Conservation (phyloP, 2,797 vertebrate species). For the Acropternis orthonyx region DNA sequence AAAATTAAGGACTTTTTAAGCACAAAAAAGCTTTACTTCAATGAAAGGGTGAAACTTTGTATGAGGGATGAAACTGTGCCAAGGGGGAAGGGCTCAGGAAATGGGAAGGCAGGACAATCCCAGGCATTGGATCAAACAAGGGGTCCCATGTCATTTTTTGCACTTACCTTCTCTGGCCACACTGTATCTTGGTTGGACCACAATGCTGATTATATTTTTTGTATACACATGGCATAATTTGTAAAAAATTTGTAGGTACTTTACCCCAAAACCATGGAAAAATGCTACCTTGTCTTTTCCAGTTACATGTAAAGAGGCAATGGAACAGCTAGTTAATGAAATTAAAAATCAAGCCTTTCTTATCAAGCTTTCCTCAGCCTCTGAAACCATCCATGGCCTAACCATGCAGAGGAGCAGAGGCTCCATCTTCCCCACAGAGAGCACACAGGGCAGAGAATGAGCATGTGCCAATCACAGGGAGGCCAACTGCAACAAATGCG, state of each 20-base stretch:
- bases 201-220: not conserved
- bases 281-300: not conserved
- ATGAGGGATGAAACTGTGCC: not conserved
- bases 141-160: not conserved
- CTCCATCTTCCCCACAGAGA: not conserved
- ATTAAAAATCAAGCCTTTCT: not conserved
- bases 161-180: not conserved
- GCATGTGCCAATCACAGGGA: not conserved
- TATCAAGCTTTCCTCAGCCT: not conserved
- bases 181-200: not conserved
- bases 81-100: not conserved
- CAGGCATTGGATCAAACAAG: fast-evolving
- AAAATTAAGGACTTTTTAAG: not conserved
- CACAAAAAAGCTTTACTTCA: not conserved
- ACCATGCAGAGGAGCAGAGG: not conserved
- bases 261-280: not conserved
- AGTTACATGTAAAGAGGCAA: not conserved
- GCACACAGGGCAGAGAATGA: not conserved
- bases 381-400: not conserved
- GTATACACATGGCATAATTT: not conserved
- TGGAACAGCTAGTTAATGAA: not conserved
- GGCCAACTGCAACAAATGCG: not conserved
- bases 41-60: not conserved
- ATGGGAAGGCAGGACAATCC: not conserved
- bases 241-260: not conserved